phyloP scores from a whole-genome alignment of 2,113 vertebrate species.

The Ibidorhyncha struthersii region DNA sequence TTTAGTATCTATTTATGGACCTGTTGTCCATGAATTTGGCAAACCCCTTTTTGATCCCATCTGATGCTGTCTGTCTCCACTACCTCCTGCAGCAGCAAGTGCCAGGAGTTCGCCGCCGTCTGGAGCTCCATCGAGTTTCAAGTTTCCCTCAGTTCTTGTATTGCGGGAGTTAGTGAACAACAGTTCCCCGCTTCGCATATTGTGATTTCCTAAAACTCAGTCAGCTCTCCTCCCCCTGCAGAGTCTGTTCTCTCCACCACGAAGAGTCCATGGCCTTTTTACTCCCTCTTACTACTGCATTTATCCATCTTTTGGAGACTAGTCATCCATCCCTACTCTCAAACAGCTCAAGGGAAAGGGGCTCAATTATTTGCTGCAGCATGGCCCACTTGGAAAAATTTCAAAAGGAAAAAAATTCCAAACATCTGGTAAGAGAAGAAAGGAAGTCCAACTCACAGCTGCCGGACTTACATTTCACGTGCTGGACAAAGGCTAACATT shows the following conservation, averaged over 20 bases:
- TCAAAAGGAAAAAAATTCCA: background rate
- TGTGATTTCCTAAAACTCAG: background rate
- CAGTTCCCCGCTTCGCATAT: background rate
- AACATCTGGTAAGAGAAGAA: background rate
- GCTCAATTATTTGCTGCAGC: background rate
- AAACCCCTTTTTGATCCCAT: background rate
- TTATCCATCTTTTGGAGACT: background rate
- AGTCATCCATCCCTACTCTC: background rate
- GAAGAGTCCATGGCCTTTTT: background rate
- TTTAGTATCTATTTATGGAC: background rate
- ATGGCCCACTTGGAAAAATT: background rate
- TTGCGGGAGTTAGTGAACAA: background rate
- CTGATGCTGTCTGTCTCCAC: background rate
- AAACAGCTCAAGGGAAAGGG: background rate
- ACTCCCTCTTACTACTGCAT: background rate
- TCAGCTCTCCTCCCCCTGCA: background rate
- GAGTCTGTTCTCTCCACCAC: background rate
- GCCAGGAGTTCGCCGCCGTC: background rate
- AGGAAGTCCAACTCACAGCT: background rate
- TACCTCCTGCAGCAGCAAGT: background rate
- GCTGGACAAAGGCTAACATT: background rate
- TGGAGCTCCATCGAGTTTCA: accelerated
- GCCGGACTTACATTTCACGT: accelerated
- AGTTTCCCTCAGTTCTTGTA: background rate
- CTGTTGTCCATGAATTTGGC: background rate